Conservation (phyloP, 2,888 invertebrate genomes). For the Caprella mutica region DNA sequence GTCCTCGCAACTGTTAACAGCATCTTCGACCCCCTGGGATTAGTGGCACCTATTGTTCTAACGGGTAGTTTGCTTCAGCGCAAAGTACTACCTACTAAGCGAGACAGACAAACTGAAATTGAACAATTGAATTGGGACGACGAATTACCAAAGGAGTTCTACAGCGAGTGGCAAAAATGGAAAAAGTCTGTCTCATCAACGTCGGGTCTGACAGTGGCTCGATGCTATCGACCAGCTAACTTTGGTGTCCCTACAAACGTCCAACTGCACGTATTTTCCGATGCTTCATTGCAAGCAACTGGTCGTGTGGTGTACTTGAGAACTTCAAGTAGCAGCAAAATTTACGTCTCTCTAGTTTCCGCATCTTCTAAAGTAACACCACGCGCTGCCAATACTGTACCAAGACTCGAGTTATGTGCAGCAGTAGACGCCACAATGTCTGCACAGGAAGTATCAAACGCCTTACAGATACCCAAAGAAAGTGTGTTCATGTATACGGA, state of each 20-base stretch:
- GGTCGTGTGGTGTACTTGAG: neutral
- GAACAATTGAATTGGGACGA: neutral
- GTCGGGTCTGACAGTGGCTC: neutral
- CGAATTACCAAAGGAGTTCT: neutral
- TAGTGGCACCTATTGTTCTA: too few species aligned
- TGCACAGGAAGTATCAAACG: neutral
- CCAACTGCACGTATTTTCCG: neutral
- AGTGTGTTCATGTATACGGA: neutral
- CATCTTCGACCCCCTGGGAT: too few species aligned
- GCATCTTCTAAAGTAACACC: neutral
- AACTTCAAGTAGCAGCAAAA: neutral
- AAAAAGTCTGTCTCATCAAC: neutral
- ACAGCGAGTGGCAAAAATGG: neutral
- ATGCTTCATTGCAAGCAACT: neutral
- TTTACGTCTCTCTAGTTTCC: neutral
- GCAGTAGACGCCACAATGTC: neutral
- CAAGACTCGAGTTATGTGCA: neutral
- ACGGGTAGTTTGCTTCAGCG: too few species aligned
- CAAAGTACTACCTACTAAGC: too few species aligned
- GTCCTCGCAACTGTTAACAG: too few species aligned
- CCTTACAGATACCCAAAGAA: neutral
- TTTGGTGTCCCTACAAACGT: neutral
- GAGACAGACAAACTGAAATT: too few species aligned
- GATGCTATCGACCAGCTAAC: neutral
- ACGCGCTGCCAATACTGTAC: neutral